Evolutionary conservation across 2,797 vertebrate genomes (phyloP), one percentile per base, ranked within the genome.

Genomic region (Mormyrops attenuatus): DNA sequence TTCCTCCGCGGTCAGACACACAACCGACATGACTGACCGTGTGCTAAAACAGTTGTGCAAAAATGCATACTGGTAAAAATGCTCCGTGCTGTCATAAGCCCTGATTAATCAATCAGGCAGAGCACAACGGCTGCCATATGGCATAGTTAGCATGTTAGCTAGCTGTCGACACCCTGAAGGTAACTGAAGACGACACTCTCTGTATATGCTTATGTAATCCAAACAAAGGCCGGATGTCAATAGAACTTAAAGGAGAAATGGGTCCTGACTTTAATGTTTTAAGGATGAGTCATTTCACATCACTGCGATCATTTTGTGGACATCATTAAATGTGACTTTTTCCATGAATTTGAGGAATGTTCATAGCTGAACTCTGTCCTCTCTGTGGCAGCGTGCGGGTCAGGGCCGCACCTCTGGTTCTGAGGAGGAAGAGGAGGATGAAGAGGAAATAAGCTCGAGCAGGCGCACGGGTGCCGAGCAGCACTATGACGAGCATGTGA

Each of bases 401-500:
- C 95, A 95, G 89, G 92, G 66, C 90, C 90, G 89, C 85, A 92
- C 49, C 91, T 96, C 96, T 0, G 52, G 95, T 92, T 0, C 95
- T 94, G 90, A 94, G 88, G 93, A 93, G 0, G 93, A 93, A 0
- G 94, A 93, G 0, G 93, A 94, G 0, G 90, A 91, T 0, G 69
- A 95, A 17, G 96, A 96, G 63, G 96, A 95, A 0, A 93, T 96
- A 57, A 94, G 92, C 89, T 86, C 95, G 87, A 91, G 93, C 5
- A 95, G 94, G 88, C 92, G 90, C 53, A 49, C 87, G 3, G 94
- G 97, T 86, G 92, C 90, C 49, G 97, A 98, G 3, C 96, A 98
- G 77, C 95, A 95, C 13, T 99, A 98, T 0, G 98, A 99, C 0
- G 96, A 97, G 66, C 95, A 96, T 89, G 92, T 98, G 66, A 97